Percentiles rank a stretch among this genome's conserved stretches.
Conservation (phyloP, 2,888 invertebrate genomes). For the Sericinus montela region DNA sequence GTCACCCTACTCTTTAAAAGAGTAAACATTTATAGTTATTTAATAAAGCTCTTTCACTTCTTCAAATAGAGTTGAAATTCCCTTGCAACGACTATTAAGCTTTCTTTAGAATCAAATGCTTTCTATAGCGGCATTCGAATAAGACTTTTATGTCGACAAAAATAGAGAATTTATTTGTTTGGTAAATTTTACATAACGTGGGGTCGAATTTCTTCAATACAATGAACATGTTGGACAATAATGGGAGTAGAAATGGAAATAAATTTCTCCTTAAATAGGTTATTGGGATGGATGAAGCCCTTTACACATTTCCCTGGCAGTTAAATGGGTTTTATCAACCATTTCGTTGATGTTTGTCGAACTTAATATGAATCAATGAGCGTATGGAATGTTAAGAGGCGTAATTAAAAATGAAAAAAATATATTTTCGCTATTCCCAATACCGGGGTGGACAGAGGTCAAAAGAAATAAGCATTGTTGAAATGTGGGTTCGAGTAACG, state of each 20-base stretch:
- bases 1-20: conserved; percentile 4
- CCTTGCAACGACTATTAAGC: not conserved
- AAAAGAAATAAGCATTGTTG: too few species aligned
- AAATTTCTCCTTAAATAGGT: conserved; percentile 19
- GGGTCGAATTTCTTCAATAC: conserved; percentile 12
- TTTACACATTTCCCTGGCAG: not conserved
- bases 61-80: conserved; percentile 1
- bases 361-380: not conserved
- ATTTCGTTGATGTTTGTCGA: not conserved
- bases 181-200: not conserved
- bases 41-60: not conserved
- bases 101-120: conserved; percentile 2
- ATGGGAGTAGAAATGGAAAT: conserved; percentile 19
- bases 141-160: not conserved
- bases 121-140: not conserved
- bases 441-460: too few species aligned
- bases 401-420: too few species aligned
- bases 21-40: not conserved
- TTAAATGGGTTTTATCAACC: not conserved
- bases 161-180: not conserved
- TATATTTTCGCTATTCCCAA: too few species aligned
- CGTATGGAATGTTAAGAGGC: too few species aligned
- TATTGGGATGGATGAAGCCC: conserved; percentile 15
- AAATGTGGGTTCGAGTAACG: too few species aligned
- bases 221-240: conserved; percentile 14